Base-by-base conservation (phyloP, 1,140 invertebrate genomes). In the Scaptomyza graminum region DNA sequence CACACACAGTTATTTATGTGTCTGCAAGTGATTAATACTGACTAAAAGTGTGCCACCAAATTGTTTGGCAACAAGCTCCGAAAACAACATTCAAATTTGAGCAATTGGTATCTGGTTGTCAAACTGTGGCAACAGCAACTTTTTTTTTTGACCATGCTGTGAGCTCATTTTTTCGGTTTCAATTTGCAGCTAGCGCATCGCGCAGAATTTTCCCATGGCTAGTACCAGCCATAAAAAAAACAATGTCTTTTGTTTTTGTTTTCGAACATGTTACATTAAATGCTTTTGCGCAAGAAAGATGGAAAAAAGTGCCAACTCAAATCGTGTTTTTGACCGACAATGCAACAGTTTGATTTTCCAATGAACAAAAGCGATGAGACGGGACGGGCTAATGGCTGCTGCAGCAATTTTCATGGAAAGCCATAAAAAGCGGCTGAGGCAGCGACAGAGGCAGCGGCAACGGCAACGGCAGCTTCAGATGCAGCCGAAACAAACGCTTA, bases 331-430 rank as follows among this genome's bases (percentile, higher is more conserved):
- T 50, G 51, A 68, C 51, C 63, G 83, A 81, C 78, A 87, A 63
- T 47, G 82, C 82, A 74, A 75, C 82, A 87, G 78, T 74, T 87
- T 68, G 83, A 88, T 74, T 83, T 87, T 87, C 83, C 82, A 87
- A 79, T 54, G 82, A 87, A 85, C 74, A 68, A 56, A 56, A 8
- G 6, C 47, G 25, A 49, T 18, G 47, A 11, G 12, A 49, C 47
- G 47, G 11, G 18, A 25, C 5, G 64, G 25, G 56, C 65, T 57
- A 63, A 54, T 31, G 8, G 18, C 74, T 67, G 49, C 72, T 81
- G 76, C 56, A 13, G 83, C 83, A 77, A 61, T 87, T 88, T 87
- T 82, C 82, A 87, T 87, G 78, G 75, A 87, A 85, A 85, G 82
- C 82, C 82, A 88, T 85, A 88, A 87, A 79, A 78, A 78, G 64